phyloP scores from a whole-genome alignment of 1,140 invertebrate species.

The Drosophila teissieri region DNA sequence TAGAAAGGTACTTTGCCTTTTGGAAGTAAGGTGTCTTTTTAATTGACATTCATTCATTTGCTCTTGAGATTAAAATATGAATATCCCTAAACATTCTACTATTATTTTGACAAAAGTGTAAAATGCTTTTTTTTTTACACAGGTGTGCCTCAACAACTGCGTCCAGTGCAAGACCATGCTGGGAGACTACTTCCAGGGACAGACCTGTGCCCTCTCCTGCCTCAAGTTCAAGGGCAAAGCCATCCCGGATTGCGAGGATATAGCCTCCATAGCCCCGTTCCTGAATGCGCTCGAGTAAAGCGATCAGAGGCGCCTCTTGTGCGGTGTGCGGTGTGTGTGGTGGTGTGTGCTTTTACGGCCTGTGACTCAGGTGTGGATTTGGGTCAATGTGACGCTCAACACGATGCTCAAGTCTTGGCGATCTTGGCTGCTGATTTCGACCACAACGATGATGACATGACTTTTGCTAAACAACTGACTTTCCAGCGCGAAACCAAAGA shows the following conservation, averaged over 20 bases:
- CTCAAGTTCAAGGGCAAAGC: conserved; percentile 92
- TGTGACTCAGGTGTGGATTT: conserved; percentile 63
- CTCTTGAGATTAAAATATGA: too few relatives aligned
- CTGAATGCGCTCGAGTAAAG: conserved; percentile 86
- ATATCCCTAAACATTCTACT: too few relatives aligned
- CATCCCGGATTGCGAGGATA: conserved; percentile 93
- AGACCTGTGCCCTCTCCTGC: conserved; percentile 92
- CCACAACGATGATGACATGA: conserved; percentile 46
- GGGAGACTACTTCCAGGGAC: conserved; percentile 92
- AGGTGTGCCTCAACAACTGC: conserved; percentile 92
- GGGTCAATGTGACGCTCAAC: conserved; percentile 69
- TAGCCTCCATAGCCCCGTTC: conserved; percentile 91
- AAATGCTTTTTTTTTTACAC: background rate
- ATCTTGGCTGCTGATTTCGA: conserved; percentile 44
- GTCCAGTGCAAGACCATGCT: conserved; percentile 95
- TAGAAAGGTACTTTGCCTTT: too few relatives aligned
- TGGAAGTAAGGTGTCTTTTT: too few relatives aligned
- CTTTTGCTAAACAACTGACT: conserved; percentile 43
- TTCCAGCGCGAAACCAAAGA: conserved; percentile 49
- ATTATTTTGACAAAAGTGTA: background rate
- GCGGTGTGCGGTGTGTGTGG: conserved; percentile 19
- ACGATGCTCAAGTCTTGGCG: conserved; percentile 40
- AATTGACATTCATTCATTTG: too few relatives aligned
- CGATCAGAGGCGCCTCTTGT: conserved; percentile 24
- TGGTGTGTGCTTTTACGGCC: conserved; percentile 52